A percentile compares a stretch with the other conserved stretches of the same genome.
Conservation (phyloP, 2,797 vertebrate genomes). For the Molossus alvarezi region DNA sequence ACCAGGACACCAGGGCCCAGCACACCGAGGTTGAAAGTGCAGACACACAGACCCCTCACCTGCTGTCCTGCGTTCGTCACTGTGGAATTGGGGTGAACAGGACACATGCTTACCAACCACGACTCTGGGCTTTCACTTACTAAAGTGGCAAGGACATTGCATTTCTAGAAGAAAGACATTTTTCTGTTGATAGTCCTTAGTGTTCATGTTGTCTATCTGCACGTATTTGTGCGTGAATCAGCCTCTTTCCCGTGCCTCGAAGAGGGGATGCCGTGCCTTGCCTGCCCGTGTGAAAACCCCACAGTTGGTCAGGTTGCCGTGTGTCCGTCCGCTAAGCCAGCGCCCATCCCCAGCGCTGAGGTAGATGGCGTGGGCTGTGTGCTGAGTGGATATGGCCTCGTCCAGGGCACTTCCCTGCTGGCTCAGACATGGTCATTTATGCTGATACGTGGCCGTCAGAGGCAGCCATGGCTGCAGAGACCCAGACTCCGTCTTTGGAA, state of each 20-base stretch:
- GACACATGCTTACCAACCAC: accelerated
- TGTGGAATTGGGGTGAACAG: accelerated
- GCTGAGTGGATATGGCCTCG: too few species aligned
- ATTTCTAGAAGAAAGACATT: neutral
- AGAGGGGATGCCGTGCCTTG: too few species aligned
- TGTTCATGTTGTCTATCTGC: neutral
- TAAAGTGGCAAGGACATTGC: neutral
- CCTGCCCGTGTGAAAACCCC: neutral
- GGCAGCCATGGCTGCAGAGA: neutral
- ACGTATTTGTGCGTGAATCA: accelerated
- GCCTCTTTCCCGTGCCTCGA: too few species aligned
- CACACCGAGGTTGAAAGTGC: neutral
- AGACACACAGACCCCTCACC: neutral
- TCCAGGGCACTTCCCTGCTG: neutral
- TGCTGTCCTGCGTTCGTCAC: neutral
- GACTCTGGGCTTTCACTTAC: neutral
- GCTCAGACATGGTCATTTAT: neutral
- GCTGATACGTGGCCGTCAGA: neutral
- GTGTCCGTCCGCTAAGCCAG: accelerated
- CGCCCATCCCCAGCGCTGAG: accelerated
- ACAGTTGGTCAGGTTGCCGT: accelerated
- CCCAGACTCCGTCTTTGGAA: neutral
- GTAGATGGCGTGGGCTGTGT: neutral
- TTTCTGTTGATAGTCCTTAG: neutral
- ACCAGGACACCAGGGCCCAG: accelerated